These are phyloP conservation scores for Euura lappo DNA, from an alignment of 1,140 invertebrate species.

Conservation along the genomic window DNA sequence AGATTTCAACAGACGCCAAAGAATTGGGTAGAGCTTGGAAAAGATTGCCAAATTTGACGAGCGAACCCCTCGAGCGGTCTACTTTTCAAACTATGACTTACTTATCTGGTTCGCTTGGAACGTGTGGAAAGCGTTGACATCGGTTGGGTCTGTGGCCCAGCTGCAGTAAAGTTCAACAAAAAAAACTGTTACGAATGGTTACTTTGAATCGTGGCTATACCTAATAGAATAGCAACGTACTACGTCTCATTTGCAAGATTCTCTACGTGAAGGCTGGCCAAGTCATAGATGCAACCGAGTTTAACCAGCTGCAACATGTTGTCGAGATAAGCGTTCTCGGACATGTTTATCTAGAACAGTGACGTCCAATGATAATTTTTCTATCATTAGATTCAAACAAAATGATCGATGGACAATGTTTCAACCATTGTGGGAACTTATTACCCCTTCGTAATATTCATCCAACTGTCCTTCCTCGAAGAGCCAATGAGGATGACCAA, in stretches of 20 bases:
- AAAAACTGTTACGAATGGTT: constrained; percentile 8
- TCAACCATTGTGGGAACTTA: constrained; percentile 12
- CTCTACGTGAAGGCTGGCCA: constrained; percentile 34
- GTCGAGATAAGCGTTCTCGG: constrained; percentile 63
- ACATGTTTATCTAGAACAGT: constrained; percentile 52
- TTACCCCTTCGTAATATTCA: constrained; percentile 70
- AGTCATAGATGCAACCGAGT: constrained; percentile 31
- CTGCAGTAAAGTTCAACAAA: constrained; percentile 44
- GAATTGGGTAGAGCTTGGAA: too few species aligned
- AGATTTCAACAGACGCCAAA: too few species aligned
- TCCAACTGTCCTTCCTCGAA: constrained; percentile 68
- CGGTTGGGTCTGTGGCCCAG: constrained; percentile 74
- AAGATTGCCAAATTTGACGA: too few species aligned
- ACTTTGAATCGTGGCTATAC: background rate
- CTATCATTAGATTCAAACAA: background rate
- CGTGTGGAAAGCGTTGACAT: constrained; percentile 78
- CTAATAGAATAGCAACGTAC: constrained; percentile 27
- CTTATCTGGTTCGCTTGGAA: constrained; percentile 78
- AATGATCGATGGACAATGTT: too few species aligned
- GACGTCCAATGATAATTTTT: constrained; percentile 3
- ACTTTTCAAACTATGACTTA: constrained; percentile 54
- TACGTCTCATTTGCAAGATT: constrained; percentile 52
- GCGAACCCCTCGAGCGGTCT: too few species aligned
- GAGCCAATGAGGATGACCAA: constrained; percentile 84
- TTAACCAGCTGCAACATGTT: constrained; percentile 68